phyloP scores from a whole-genome alignment of 2,797 vertebrate genomes.

The Neopelma chrysocephalum region DNA sequence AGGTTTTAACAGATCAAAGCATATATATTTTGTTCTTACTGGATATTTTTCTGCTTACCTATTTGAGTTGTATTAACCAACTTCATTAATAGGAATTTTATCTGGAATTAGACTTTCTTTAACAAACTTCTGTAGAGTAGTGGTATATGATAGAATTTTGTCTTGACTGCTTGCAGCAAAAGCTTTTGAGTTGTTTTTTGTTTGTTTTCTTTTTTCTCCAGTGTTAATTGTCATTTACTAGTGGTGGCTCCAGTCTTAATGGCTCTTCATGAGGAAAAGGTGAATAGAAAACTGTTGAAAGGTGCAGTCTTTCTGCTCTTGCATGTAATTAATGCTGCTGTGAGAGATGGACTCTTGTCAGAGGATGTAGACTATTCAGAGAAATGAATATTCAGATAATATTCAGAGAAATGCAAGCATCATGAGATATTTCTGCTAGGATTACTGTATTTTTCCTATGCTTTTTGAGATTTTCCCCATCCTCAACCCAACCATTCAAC shows the following conservation, averaged over 20 bases:
- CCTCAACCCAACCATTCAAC: background rate
- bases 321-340: background rate
- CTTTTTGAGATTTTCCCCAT: background rate
- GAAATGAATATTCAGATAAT: no score
- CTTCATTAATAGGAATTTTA: background rate
- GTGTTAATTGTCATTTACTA: background rate
- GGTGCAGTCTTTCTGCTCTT: background rate
- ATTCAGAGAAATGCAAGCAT: background rate
- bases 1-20: constrained; percentile 8
- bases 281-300: background rate
- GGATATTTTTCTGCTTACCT: background rate
- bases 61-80: background rate
- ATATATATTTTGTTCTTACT: background rate
- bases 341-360: background rate
- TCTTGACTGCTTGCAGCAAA: background rate
- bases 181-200: background rate
- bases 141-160: background rate
- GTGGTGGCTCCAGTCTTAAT: background rate
- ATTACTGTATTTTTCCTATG: background rate
- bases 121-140: background rate
- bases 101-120: background rate
- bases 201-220: accelerated
- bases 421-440: background rate
- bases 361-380: background rate
- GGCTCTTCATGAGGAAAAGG: background rate